A percentile compares a stretch with the other conserved stretches of the same genome.
phyloP scores from a whole-genome alignment of 2,113 vertebrate genomes.

The Pristiophorus japonicus region DNA sequence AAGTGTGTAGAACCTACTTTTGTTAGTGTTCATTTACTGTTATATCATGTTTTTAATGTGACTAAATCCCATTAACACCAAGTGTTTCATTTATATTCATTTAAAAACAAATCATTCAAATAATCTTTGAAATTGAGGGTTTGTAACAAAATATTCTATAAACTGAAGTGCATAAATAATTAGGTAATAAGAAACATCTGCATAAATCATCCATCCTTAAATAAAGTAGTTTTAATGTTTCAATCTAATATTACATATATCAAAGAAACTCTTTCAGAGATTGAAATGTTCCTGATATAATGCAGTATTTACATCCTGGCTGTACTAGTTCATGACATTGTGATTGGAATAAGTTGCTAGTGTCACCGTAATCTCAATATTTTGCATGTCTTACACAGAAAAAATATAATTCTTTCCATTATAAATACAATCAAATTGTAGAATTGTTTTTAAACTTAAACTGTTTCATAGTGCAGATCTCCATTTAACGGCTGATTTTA shows the following conservation, averaged over 20 bases:
- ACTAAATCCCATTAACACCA: not conserved
- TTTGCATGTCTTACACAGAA: no score
- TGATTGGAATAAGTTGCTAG: not conserved
- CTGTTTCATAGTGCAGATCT: not conserved
- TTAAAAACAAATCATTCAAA: constrained; percentile 10
- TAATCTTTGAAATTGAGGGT: not conserved
- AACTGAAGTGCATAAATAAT: not conserved
- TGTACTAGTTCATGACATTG: not conserved
- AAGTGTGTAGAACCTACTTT: constrained; percentile 39
- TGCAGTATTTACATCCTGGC: not conserved
- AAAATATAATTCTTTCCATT: not conserved
- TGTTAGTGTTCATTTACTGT: not conserved
- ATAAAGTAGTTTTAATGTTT: not conserved
- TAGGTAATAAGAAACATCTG: no score
- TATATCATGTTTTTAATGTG: not conserved
- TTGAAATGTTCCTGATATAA: not conserved
- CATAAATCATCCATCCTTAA: not conserved
- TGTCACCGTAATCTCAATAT: not conserved
- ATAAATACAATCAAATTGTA: not conserved
- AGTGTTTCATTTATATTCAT: not conserved
- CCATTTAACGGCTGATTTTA: not conserved
- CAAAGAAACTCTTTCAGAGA: not conserved
- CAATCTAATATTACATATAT: not conserved
- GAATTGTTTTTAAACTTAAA: not conserved
- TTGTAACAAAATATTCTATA: not conserved